phyloP scores from a whole-genome alignment of 2,888 invertebrate species.

The Strigamia maritima region DNA sequence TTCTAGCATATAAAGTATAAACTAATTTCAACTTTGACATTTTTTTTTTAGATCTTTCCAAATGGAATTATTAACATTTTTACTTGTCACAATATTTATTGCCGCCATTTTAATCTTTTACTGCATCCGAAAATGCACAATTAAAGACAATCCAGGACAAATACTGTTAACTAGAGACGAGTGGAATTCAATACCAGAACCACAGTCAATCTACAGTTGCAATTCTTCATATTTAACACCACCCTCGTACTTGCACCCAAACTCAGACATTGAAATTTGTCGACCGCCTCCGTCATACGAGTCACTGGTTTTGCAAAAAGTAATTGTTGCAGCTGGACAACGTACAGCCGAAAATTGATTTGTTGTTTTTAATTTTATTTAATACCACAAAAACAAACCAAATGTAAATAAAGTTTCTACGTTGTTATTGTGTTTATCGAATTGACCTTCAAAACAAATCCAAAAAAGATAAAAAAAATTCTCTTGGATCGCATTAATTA shows the following conservation, averaged over 20 bases:
- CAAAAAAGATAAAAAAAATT: no score
- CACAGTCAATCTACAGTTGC: not conserved
- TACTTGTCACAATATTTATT: not conserved
- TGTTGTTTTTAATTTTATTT: no score
- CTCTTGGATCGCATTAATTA: no score
- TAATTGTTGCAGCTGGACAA: not conserved
- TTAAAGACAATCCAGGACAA: not conserved
- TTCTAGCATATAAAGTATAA: no score
- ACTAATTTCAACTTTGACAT: not conserved
- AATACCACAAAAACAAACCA: no score
- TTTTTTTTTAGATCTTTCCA: not conserved
- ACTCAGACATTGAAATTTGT: not conserved
- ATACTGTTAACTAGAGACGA: not conserved
- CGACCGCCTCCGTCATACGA: not conserved
- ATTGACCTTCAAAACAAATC: no score
- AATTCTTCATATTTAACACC: not conserved
- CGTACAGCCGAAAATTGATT: not conserved
- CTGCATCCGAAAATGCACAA: not conserved
- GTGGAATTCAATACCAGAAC: not conserved
- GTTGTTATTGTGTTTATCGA: no score
- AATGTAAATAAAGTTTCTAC: no score
- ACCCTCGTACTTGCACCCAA: not conserved
- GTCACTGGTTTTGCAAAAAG: not conserved
- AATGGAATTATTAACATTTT: not conserved
- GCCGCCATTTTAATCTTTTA: conserved; percentile 1